Evolutionary conservation across 2,797 vertebrate genomes (phyloP).

Genomic region (Pelobates cultripes): DNA sequence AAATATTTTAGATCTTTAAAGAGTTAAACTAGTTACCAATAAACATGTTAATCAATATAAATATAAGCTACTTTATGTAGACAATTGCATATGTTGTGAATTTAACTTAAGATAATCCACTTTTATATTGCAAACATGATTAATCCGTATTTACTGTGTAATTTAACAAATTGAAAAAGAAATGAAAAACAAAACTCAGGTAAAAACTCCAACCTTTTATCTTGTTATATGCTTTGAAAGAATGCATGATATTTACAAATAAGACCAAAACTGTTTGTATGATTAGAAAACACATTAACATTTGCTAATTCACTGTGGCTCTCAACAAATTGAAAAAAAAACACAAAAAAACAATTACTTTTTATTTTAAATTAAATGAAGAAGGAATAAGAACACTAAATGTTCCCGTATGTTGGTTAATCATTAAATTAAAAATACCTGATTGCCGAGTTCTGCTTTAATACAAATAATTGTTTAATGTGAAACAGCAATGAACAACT

Average conservation of each 20-base stretch:
- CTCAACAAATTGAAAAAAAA: constrained; percentile 44
- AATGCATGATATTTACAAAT: constrained; percentile 50
- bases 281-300: constrained; percentile 57
- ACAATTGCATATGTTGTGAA: constrained; percentile 54
- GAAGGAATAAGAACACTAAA: constrained; percentile 39
- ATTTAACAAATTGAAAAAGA: constrained; percentile 58
- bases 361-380: constrained; percentile 47
- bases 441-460: constrained; percentile 13
- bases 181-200: constrained; percentile 45
- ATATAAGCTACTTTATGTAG: too few species aligned
- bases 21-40: too few species aligned
- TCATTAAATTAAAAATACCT: constrained; percentile 48
- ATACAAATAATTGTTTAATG: constrained; percentile 38
- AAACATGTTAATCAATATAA: too few species aligned
- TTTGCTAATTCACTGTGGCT: constrained; percentile 38
- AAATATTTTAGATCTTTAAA: too few species aligned
- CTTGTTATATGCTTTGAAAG: constrained; percentile 52
- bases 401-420: constrained; percentile 39
- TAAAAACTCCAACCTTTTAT: constrained; percentile 27
- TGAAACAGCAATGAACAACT: constrained; percentile 7
- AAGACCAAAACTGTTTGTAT: constrained; percentile 55
- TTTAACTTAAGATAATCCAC: constrained; percentile 58
- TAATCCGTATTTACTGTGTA: constrained; percentile 57
- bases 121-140: constrained; percentile 54
- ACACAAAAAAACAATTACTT: constrained; percentile 49